A percentile compares a stretch with the other conserved stretches of the same genome.
These are phyloP conservation scores for Dendronephthya gigantea DNA, from an alignment of 64 coral and sea anemone species.

Conservation along the genomic window DNA sequence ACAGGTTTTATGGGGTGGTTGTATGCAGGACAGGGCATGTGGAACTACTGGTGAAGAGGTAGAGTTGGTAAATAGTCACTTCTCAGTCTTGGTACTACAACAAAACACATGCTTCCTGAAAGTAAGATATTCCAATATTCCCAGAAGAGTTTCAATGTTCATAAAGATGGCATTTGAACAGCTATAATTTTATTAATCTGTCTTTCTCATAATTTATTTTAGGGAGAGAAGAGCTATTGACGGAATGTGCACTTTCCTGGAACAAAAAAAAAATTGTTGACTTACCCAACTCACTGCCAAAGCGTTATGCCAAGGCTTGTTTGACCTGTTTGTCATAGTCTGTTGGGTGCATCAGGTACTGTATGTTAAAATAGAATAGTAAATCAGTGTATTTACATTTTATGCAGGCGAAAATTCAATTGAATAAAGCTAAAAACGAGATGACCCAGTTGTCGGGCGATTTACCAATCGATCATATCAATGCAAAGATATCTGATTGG, in stretches of 20 bases:
- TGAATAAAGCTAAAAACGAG: neutral
- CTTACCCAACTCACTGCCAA: neutral
- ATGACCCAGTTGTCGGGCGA: neutral
- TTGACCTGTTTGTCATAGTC: neutral
- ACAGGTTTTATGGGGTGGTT: slow-evolving; percentile 40
- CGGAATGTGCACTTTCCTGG: slow-evolving; percentile 15
- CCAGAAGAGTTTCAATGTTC: neutral
- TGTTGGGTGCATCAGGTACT: neutral
- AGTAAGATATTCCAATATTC: neutral
- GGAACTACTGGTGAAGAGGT: slow-evolving; percentile 49
- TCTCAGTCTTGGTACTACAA: slow-evolving; percentile 37
- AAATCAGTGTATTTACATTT: neutral
- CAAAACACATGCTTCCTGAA: slow-evolving; percentile 58
- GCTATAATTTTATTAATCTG: neutral
- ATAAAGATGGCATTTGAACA: neutral
- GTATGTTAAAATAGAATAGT: neutral
- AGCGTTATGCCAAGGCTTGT: slow-evolving; percentile 1
- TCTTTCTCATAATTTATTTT: neutral
- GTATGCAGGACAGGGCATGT: slow-evolving; percentile 31
- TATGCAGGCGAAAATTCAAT: neutral
- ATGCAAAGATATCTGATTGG: neutral
- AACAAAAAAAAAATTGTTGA: slow-evolving; percentile 22
- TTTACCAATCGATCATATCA: neutral
- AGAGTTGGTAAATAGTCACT: slow-evolving; percentile 49
- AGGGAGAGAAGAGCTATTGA: slow-evolving; percentile 33